Evolutionary conservation across 2,888 invertebrate genomes (phyloP).

Genomic region (Rhorus exstirpatorius): DNA sequence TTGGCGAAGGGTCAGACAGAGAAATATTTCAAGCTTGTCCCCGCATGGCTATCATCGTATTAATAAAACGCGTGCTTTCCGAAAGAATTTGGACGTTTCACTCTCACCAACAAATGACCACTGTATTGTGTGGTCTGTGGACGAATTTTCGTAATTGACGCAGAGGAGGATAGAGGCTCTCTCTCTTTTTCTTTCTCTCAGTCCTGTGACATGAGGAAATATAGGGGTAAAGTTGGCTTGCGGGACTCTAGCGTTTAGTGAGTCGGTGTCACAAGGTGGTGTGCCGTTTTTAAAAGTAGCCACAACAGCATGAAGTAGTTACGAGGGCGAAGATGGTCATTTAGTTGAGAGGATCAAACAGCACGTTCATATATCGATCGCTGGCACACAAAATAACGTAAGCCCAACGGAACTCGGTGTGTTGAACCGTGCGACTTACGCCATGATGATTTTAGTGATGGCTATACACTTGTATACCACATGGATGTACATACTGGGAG

Average conservation of each 20-base stretch:
- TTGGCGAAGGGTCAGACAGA: constrained; percentile 15
- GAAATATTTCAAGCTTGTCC: constrained; percentile 11
- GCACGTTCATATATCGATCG: constrained; percentile 8
- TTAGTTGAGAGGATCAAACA: too few species aligned
- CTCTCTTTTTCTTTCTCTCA: not conserved
- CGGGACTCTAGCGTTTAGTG: constrained; percentile 35
- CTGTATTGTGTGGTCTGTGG: constrained; percentile 40
- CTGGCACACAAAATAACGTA: constrained; percentile 12
- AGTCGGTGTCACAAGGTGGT: constrained; percentile 51
- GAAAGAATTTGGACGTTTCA: constrained; percentile 34
- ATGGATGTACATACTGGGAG: constrained; percentile 36
- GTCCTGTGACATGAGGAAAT: constrained; percentile 29
- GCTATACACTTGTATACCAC: constrained; percentile 4
- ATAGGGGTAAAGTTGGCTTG: constrained; percentile 51
- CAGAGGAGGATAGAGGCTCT: constrained; percentile 13
- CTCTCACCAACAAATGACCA: constrained; percentile 13
- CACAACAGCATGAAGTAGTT: constrained; percentile 22
- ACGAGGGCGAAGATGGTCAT: constrained; percentile 44
- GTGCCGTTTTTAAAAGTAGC: constrained; percentile 47
- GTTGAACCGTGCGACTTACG: not conserved
- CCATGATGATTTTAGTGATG: not conserved
- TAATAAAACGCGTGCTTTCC: constrained; percentile 41
- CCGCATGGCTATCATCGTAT: constrained; percentile 13
- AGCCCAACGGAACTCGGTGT: not conserved
- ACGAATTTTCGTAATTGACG: constrained; percentile 54